These are phyloP conservation scores for Drosophila kokeensis DNA, from an alignment of 2,888 invertebrate genomes.

Conservation along the genomic window DNA sequence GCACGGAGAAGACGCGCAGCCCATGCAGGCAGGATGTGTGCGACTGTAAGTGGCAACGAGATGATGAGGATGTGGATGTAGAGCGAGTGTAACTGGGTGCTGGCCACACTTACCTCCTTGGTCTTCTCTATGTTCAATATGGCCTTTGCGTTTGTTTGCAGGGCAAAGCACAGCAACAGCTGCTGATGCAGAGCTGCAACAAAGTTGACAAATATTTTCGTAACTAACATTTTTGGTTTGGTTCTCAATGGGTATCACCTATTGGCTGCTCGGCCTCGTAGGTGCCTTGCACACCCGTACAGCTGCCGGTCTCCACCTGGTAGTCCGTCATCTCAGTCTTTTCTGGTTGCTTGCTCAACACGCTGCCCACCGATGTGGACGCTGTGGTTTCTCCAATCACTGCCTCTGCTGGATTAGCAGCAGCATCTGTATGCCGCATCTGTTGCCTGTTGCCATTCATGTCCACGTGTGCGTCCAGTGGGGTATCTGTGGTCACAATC, in stretches of 20 bases:
- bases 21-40: constrained; percentile 92
- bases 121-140: constrained; percentile 89
- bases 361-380: constrained; percentile 39
- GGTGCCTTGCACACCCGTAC: constrained; percentile 63
- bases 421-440: constrained; percentile 23
- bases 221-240: neutral
- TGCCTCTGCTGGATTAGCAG: constrained; percentile 13
- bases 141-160: constrained; percentile 90
- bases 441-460: constrained; percentile 76
- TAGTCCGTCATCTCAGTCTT: constrained; percentile 74
- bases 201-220: neutral
- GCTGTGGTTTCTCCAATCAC: constrained; percentile 29
- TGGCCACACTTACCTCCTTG: constrained; percentile 75
- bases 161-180: constrained; percentile 90
- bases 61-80: neutral
- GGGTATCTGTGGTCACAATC: constrained; percentile 71
- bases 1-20: constrained; percentile 90
- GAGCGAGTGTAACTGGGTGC: neutral
- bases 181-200: constrained; percentile 80
- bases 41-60: constrained; percentile 86
- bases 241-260: constrained; percentile 52
- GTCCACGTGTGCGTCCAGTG: constrained; percentile 67
- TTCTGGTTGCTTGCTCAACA: constrained; percentile 29
- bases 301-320: constrained; percentile 75
- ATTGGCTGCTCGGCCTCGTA: constrained; percentile 79